phyloP scores from a whole-genome alignment of 2,888 invertebrate genomes.

The Helobdella robusta region DNA sequence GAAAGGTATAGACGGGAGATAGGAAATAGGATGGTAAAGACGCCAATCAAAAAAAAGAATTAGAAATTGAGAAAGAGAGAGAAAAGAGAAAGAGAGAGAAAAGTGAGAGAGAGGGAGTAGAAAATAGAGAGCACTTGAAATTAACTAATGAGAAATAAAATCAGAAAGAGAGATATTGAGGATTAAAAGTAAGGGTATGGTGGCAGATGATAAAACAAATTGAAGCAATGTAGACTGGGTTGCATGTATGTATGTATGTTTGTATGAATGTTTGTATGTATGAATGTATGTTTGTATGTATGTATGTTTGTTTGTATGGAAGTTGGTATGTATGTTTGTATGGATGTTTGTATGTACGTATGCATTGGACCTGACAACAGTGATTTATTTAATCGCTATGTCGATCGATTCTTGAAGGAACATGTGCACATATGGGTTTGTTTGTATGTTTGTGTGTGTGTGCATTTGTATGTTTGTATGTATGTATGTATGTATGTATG shows the following conservation, averaged over 20 bases:
- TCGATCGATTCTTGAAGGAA: too few species aligned
- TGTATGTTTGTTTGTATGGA: too few species aligned
- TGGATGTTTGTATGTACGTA: too few species aligned
- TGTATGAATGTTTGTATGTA: conserved; percentile 11
- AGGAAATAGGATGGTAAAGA: neutral
- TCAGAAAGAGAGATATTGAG: too few species aligned
- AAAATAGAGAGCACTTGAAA: neutral
- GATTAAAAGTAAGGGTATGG: too few species aligned
- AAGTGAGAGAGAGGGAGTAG: neutral
- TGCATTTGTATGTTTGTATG: conserved; percentile 23
- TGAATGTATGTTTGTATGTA: conserved; percentile 15
- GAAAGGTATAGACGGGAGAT: neutral
- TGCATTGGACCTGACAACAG: too few species aligned
- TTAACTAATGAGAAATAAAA: neutral
- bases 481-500: conserved; percentile 27
- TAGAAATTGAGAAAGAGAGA: neutral
- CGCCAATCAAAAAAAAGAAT: neutral
- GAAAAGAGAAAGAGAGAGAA: conserved; percentile 2
- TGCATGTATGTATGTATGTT: conserved; percentile 22
- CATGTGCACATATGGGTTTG: too few species aligned
- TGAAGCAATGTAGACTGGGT: too few species aligned
- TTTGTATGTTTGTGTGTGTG: conserved; percentile 25
- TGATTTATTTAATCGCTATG: too few species aligned
- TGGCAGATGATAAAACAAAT: too few species aligned
- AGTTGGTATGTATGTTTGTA: too few species aligned